Conservation (phyloP, 2,113 vertebrate species). For the Hiodon alosoides region DNA sequence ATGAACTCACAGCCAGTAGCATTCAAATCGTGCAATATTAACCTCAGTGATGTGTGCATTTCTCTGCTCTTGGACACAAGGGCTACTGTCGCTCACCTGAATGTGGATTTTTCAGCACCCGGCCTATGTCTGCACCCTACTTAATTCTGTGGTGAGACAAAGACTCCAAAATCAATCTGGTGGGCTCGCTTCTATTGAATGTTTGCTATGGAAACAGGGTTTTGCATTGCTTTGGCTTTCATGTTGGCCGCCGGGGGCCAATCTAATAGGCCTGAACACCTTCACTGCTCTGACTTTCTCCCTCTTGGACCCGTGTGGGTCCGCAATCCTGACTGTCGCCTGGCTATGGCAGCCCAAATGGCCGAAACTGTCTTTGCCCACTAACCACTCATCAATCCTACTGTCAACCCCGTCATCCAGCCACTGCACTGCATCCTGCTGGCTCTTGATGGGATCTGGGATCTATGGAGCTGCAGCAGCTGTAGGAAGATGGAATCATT, state of each 20-base stretch:
- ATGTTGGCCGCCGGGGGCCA: background rate
- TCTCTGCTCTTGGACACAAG: slow-evolving; percentile 17
- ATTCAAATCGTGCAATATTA: slow-evolving; percentile 20
- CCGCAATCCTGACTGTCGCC: slow-evolving; percentile 7
- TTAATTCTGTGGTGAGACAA: background rate
- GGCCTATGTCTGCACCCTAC: background rate
- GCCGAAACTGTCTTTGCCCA: background rate
- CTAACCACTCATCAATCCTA: background rate
- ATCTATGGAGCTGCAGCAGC: background rate
- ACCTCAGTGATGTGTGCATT: background rate
- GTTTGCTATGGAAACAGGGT: background rate
- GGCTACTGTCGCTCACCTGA: background rate
- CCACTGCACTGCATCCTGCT: background rate
- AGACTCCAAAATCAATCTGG: slow-evolving; percentile 9
- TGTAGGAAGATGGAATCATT: background rate
- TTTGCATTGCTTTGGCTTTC: slow-evolving; percentile 1
- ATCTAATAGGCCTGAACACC: slow-evolving; percentile 18
- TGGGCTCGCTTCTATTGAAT: background rate
- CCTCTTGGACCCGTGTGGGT: slow-evolving; percentile 1
- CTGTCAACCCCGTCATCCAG: background rate
- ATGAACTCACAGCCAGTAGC: background rate
- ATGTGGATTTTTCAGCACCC: background rate
- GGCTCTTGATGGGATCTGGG: background rate
- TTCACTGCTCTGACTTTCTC: slow-evolving; percentile 16
- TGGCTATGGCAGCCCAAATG: slow-evolving; percentile 7